Evolutionary conservation across 1,140 invertebrate genomes (phyloP).

Genomic region (Ceratosolen solmsi): DNA sequence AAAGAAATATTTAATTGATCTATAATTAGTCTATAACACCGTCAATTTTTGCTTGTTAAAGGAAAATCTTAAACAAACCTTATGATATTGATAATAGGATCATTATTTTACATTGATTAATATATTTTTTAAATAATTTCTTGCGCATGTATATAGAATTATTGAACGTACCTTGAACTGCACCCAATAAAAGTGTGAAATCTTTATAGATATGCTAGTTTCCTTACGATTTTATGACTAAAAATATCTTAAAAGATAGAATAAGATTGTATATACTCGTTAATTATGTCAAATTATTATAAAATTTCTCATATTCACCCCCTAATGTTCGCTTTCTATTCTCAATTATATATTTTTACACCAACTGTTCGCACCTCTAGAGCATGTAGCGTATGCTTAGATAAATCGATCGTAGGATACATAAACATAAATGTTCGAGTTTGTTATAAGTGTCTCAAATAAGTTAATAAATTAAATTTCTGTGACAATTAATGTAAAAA

Average conservation of each 20-base stretch:
- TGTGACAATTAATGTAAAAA: slow-evolving; percentile 25
- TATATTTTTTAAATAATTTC: too few relatives aligned
- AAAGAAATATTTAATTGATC: too few relatives aligned
- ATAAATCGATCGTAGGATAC: background rate
- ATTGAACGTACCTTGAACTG: background rate
- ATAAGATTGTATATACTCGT: background rate
- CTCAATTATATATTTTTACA: background rate
- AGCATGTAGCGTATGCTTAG: background rate
- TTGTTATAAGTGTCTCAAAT: background rate
- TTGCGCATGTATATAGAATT: too few relatives aligned
- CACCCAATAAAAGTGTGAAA: background rate
- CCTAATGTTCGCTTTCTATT: background rate
- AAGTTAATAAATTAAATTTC: background rate
- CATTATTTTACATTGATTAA: too few relatives aligned
- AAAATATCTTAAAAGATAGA: background rate
- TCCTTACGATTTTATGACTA: background rate
- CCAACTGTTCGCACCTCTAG: background rate
- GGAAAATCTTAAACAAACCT: too few relatives aligned
- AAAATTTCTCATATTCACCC: too few relatives aligned
- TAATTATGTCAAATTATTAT: too few relatives aligned
- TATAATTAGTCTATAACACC: too few relatives aligned
- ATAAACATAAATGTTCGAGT: background rate
- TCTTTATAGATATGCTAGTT: background rate
- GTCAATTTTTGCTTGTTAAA: too few relatives aligned
- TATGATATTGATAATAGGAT: too few relatives aligned